Evolutionary conservation across 2,888 invertebrate genomes (phyloP).

Genomic region (Drosophila barbarae): DNA sequence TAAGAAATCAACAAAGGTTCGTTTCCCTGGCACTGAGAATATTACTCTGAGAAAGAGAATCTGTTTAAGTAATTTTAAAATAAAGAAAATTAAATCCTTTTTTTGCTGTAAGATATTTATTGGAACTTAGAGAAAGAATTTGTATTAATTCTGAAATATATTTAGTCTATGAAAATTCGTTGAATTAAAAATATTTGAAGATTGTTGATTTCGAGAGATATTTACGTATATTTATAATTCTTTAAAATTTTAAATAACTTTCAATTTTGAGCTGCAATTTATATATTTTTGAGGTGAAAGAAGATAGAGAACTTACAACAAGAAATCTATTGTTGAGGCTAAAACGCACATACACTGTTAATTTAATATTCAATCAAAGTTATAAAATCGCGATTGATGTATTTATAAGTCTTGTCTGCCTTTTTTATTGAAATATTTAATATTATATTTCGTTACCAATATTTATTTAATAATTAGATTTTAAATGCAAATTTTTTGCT

Average conservation of each 20-base stretch:
- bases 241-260: not conserved
- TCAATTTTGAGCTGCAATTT: not conserved
- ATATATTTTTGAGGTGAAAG: too few relatives aligned
- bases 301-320: not conserved
- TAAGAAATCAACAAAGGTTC: conserved; percentile 22
- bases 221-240: not conserved
- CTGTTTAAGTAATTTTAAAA: not conserved
- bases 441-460: not conserved
- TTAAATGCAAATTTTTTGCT: not conserved
- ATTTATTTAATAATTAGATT: not conserved
- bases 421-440: not conserved
- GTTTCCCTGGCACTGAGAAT: conserved; percentile 11
- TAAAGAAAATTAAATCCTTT: not conserved
- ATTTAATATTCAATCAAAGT: not conserved
- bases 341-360: not conserved
- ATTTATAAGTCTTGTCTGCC: not conserved
- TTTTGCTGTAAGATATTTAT: too few relatives aligned
- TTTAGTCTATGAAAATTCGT: not conserved
- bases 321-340: not conserved
- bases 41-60: not conserved
- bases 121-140: not conserved
- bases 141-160: not conserved
- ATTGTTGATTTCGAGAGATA: not conserved
- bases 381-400: not conserved
- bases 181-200: not conserved